Evolutionary conservation across 1,140 invertebrate species (phyloP), one percentile per base, ranked within the genome.

Genomic region (Pogonus chalceus): DNA sequence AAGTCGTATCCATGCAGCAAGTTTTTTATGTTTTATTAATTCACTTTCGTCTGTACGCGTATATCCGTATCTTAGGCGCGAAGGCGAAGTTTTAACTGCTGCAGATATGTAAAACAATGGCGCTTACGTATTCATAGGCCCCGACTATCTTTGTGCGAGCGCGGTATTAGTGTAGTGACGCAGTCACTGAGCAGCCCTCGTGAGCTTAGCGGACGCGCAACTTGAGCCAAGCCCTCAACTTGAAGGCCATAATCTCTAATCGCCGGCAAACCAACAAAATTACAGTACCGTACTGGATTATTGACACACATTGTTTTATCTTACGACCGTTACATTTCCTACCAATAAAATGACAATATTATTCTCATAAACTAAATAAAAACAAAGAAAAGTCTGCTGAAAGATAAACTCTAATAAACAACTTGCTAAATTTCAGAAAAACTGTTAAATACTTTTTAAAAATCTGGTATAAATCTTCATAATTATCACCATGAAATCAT

Each of bases 1-100:
- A 31, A 14, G 7, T 14, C 26, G 26, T 7, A 14, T 31, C 14
- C 26, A 31, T 31, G 14, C 26, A 31, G 26, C 14, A 31, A 31
- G 26, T 31, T 43, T 43, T 43, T 43, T 18, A 43, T 43, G 37
- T 43, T 43, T 43, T 43, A 43, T 43, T 43, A 43, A 43, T 43
- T 43, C 37, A 43, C 37, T 43, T 43, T 43, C 37, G 37, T 43
- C 37, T 43, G 3, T 9, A 12, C 4, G 37, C 18, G 37, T 18
- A 4, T 18, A 18, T 10, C n/a, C 37, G 18, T 18, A 43, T 43
- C 37, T 31, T 7, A 43, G 18, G 18, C 7, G 7, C 9, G 18
- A 43, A 7, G 37, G 37, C 18, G 18, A 43, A 43, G 37, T 43
- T 43, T 43, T 43, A 43, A 43, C 37, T 43, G 37, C 37, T 43